Conservation (phyloP, 2,888 invertebrate species). For the Argynnis bischoffii region DNA sequence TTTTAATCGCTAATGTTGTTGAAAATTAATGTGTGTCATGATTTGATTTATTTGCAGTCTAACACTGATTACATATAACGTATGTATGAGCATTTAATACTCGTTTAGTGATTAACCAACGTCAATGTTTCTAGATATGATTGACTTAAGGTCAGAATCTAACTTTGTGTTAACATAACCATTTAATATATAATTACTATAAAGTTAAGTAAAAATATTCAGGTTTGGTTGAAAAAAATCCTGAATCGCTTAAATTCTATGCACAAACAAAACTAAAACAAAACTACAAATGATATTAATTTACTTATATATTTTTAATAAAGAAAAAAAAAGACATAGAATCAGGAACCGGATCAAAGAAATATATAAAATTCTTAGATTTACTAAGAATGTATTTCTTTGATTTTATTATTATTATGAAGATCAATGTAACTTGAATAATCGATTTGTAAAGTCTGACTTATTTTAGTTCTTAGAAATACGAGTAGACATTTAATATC, state of each 20-base stretch:
- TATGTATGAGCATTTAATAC: slow-evolving; percentile 9
- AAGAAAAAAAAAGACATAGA: no score
- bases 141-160: no score
- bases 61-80: slow-evolving; percentile 6
- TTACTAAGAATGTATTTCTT: no score
- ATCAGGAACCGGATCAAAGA: no score
- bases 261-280: no score
- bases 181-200: not conserved
- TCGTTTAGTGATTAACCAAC: slow-evolving; percentile 1
- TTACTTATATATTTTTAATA: no score
- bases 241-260: no score
- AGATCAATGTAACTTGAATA: slow-evolving; percentile 6
- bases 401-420: not conserved
- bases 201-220: not conserved
- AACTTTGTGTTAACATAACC: no score
- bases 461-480: slow-evolving; percentile 4
- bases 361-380: no score
- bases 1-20: slow-evolving; percentile 5
- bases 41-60: slow-evolving; percentile 17
- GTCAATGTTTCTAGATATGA: not conserved
- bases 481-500: not conserved
- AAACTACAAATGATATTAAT: no score
- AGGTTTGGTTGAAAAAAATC: not conserved
- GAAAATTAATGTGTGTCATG: slow-evolving; percentile 5
- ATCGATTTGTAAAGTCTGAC: slow-evolving; percentile 6